phyloP scores from a whole-genome alignment of 92 coral and sea anemone genomes.

The Metridium senile region DNA sequence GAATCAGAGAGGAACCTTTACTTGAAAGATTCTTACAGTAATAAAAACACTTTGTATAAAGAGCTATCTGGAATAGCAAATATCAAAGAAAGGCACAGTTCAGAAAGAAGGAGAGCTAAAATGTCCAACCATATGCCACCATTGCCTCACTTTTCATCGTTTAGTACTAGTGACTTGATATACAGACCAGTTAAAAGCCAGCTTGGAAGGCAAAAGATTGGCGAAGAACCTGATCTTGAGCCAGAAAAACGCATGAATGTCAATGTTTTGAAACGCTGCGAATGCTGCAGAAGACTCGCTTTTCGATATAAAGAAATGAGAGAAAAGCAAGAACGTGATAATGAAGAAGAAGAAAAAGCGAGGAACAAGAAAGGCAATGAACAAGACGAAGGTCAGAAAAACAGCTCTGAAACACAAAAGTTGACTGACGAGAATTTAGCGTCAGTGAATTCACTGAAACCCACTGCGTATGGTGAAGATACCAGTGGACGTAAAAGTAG shows the following conservation, averaged over 20 bases:
- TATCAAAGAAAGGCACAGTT: constrained; percentile 18
- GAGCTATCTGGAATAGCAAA: constrained; percentile 64
- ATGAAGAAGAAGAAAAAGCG: constrained; percentile 8
- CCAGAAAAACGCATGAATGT: constrained; percentile 59
- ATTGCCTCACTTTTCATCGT: constrained; percentile 26
- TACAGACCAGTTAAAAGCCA: constrained; percentile 47
- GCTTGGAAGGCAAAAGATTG: constrained; percentile 27
- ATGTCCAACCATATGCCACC: constrained; percentile 1
- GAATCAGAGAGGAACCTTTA: constrained; percentile 63
- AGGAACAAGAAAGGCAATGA: constrained; percentile 9
- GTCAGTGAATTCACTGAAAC: not conserved
- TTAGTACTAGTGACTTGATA: constrained; percentile 32
- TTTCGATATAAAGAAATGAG: constrained; percentile 52
- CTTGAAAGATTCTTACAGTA: constrained; percentile 67
- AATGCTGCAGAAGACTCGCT: constrained; percentile 75
- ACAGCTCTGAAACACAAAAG: constrained; percentile 12
- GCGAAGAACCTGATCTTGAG: constrained; percentile 43
- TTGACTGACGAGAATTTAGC: constrained; percentile 2
- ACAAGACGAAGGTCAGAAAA: not conserved
- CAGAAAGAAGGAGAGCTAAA: not conserved
- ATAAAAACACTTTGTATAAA: constrained; percentile 74
- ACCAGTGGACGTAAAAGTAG: not conserved
- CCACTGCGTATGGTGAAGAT: not conserved
- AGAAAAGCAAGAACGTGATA: constrained; percentile 30
- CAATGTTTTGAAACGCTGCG: constrained; percentile 69